Base-by-base conservation (phyloP, 2,797 vertebrate genomes). In the Aplochiton taeniatus region DNA sequence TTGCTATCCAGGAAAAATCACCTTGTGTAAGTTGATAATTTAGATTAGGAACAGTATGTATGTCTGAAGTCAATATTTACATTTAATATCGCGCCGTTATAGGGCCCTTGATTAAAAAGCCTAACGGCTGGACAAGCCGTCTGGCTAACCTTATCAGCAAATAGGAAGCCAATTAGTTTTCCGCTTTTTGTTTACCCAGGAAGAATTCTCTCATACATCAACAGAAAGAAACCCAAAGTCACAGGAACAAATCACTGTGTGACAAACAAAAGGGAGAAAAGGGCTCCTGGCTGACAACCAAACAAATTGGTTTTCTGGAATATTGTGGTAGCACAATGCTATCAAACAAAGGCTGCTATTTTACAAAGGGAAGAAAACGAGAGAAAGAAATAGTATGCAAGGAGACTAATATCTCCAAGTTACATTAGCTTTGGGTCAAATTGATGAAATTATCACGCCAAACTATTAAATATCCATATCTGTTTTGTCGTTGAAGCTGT, bases 301-400 rank as follows among this genome's bases (percentile, higher is more conserved):
- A n/a, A 81, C 77, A 87, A 85, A 87, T 87, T 82, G 81, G 72
- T 85, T 88, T 87, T 87, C 74, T 79, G 66, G 71, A 85, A 80
- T 83, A 84, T 75, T 78, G 79, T 82, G 78, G 87, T 80, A 74
- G 70, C 52, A 50, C 52, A 59, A 51, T 71, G 72, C 57, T 13
- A 61, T 82, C 78, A 79, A 71, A 78, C 58, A 82, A 72, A 81
- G 43, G 42, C 67, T 41, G 68, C 46, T 69, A 70, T 77, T 78
- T 82, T 82, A 79, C 54, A 76, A 61, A 61, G 72, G 58, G n/a
- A 11, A 63, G 49, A 70, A 63, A 58, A 60, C 14, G 64, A 45
- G 43, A n/a, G 46, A 13, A n/a, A 42, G 4, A 47, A 61, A 9
- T 6, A 31, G 31, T n/a, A 11, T 18, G 44, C 66, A 6, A 4